Conservation (phyloP, 2,113 vertebrate species). For the Natator depressus region DNA sequence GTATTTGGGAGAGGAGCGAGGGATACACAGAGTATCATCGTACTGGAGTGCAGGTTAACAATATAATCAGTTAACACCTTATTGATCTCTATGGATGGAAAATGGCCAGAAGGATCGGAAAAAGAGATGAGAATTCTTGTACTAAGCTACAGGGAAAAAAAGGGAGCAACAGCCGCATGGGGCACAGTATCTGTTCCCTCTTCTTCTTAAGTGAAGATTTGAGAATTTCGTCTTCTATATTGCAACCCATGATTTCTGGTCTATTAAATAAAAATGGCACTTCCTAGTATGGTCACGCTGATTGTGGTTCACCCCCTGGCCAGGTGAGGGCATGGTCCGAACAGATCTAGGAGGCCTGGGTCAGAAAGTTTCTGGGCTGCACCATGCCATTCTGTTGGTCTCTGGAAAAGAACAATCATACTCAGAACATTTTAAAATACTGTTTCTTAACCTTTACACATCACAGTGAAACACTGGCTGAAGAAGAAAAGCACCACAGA, state of each 20-base stretch:
- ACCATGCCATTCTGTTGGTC: constrained; percentile 54
- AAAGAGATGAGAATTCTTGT: neutral
- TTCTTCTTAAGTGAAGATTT: too few relatives aligned
- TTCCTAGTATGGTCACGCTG: neutral
- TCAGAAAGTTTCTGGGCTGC: constrained; percentile 58
- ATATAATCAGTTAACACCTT: neutral
- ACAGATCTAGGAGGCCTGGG: neutral
- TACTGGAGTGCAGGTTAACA: neutral
- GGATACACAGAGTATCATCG: neutral
- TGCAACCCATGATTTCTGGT: fast-evolving
- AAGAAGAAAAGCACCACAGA: neutral
- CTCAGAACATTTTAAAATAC: neutral
- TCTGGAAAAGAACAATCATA: constrained; percentile 41
- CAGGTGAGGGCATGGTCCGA: neutral
- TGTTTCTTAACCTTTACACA: neutral
- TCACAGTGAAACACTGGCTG: fast-evolving
- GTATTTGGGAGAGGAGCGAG: neutral
- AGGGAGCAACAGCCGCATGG: neutral
- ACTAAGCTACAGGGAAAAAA: neutral
- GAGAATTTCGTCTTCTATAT: neutral
- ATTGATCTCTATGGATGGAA: too few relatives aligned
- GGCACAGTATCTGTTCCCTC: neutral
- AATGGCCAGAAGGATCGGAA: neutral
- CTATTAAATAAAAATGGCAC: neutral
- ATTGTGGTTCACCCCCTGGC: neutral